Evolutionary conservation across 2,113 vertebrate genomes (phyloP), one percentile per base, ranked within the genome.

Genomic region (Nesogale talazaci): DNA sequence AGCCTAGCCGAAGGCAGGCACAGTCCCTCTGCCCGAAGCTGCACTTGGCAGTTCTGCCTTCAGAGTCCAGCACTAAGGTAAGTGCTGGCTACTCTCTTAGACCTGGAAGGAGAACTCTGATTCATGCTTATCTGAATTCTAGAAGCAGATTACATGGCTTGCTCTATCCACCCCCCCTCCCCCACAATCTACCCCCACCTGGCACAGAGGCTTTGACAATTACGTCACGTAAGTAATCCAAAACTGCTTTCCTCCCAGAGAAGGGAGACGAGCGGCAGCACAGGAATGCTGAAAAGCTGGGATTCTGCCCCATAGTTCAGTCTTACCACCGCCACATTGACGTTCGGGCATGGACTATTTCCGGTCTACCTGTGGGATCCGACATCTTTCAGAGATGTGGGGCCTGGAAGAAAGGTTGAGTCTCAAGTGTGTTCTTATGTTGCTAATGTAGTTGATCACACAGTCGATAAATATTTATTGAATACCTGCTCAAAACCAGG

Each of bases 131-230:
- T 89, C 27, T 70, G 59, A 72, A 82, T 78, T 87, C 87, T 72
- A 46, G 46, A 89, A 81, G 42, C 31, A 69, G 15, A 52, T 92
- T 74, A 27, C 27, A 57, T 22, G 3, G 23, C 29, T 57, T 12
- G 14, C 59, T 19, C 59, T n/a, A n/a, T n/a, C 59, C 22, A 3
- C 10, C 59, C 59, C 59, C 11, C 59, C 59, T 59, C 15, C 57
- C 57, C 12, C 57, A 20, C 57, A 20, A 7, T 3, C 65, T 88
- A 25, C 23, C 61, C 52, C 31, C 15, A n/a, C 86, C 79, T 40
- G 88, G 83, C 79, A 20, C 4, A 31, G 72, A 70, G 38, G 29
- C 36, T 95, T 86, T 78, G 76, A 88, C 93, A 96, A 89, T 81
- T 56, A 78, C 2, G 78, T 72, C 61, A 57, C 6, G 74, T 67